Conservation (phyloP, 53 echinoderm and acorn worm species). For the Echinarachnius parma region DNA sequence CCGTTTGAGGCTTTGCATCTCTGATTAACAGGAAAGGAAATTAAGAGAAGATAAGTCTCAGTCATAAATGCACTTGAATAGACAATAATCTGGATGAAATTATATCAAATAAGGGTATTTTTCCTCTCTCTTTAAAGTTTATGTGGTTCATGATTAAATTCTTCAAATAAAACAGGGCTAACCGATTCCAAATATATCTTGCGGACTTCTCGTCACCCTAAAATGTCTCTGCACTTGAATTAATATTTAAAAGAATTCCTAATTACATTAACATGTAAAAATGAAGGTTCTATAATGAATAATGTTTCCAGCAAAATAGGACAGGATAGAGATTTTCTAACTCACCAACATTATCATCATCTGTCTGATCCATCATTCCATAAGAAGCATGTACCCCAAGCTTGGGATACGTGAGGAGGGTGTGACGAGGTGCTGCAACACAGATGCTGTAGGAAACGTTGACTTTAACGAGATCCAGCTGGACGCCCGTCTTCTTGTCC, state of each 20-base stretch:
- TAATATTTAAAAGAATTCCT: no score
- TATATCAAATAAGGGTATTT: no score
- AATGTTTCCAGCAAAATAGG: not conserved
- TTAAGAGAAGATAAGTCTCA: not conserved
- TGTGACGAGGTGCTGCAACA: constrained; percentile 19
- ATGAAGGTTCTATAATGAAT: no score
- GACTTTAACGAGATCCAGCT: constrained; percentile 9
- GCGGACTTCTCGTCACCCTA: no score
- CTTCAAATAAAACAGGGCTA: no score
- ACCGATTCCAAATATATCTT: no score
- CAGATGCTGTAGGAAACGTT: constrained; percentile 2
- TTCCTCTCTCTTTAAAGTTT: no score
- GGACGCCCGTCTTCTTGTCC: constrained; percentile 11
- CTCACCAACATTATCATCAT: not conserved
- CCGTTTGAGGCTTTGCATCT: not conserved
- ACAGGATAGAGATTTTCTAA: not conserved
- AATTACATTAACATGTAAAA: no score
- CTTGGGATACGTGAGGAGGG: not conserved
- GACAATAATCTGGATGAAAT: no score
- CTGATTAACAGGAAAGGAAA: not conserved
- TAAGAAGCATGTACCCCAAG: constrained; percentile 6
- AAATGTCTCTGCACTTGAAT: no score
- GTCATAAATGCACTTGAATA: no score
- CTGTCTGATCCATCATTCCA: not conserved
- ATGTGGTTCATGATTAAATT: no score